Base-by-base conservation (phyloP, 2,888 invertebrate genomes). In the Diogma glabrata region DNA sequence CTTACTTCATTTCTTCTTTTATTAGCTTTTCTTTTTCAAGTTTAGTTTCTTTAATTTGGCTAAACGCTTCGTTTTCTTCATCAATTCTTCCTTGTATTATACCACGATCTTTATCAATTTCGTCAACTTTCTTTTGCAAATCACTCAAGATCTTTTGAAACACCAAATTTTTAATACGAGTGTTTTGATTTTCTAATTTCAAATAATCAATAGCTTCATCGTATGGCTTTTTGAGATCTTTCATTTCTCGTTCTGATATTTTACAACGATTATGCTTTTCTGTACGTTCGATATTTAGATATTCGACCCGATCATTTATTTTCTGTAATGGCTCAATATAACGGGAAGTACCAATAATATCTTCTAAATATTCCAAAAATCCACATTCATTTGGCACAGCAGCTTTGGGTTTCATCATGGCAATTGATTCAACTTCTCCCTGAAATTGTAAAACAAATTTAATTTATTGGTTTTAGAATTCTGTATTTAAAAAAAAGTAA, bases 351-450 rank as follows among this genome's bases (percentile, higher is more conserved):
- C 99, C 99, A 60, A 99, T 89, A 52, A 99, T 96, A 65, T 99
- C 97, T 70, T 99, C 99, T 48, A 99, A 74, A 69, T 94, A 99
- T 67, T 99, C 99, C 51, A 99, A 72, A 91, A 99, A 92, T 0
- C 99, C 99, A 9, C 87, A 81, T 59, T 97, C 97, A 60, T 87
- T 82, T 61, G 90, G 91, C 1, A 72, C 81, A 55, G 75, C 77
- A 0, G 77, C 91, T 72, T 94, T 99, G 0, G 95, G 87, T 66
- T 96, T 97, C 97, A 99, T 97, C 86, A 97, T 82, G 0, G 99
- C 85, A 60, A 99, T 99, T 66, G 95, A 94, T 72, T 99, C 99
- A 0, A 99, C 97, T 77, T 99, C 99, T 43, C 99, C 99, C 88
- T 95, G 20, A 24, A 38, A 5, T 28, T 38, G 10, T 17, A 10